Evolutionary conservation across 2,797 vertebrate species (phyloP).

Genomic region (Hydrolagus colliei): DNA sequence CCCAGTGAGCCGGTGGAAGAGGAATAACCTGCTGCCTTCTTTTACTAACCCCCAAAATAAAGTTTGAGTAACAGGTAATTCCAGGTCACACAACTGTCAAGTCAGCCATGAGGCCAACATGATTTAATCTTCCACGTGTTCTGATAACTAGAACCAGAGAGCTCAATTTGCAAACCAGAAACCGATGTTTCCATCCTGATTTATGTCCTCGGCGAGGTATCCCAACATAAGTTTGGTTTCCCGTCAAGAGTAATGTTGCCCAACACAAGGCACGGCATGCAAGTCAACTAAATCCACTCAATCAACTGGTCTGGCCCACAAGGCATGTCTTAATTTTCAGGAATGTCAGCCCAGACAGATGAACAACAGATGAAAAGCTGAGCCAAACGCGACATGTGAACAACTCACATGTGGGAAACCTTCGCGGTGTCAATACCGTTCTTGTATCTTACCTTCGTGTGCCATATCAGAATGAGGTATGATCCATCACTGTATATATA

Average conservation of each 20-base stretch:
- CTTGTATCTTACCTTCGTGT: background rate
- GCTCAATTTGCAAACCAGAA: background rate
- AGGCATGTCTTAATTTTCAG: constrained; percentile 6
- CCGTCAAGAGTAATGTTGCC: background rate
- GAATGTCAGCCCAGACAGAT: background rate
- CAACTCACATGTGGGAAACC: constrained; percentile 18
- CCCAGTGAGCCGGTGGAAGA: too few relatives aligned
- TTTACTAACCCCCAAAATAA: too few relatives aligned
- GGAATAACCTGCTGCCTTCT: too few relatives aligned
- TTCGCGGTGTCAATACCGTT: background rate
- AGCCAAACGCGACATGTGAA: background rate
- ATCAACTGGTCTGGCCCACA: background rate
- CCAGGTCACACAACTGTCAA: background rate
- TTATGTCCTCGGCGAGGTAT: too few relatives aligned
- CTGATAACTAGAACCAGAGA: constrained; percentile 7
- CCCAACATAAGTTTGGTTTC: background rate
- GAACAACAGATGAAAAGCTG: constrained; percentile 4
- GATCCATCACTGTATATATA: too few relatives aligned
- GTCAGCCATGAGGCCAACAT: background rate
- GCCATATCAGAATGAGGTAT: background rate
- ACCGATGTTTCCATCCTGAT: background rate
- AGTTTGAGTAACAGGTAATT: background rate
- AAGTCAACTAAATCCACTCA: constrained; percentile 4
- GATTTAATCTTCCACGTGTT: background rate
- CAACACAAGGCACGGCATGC: background rate